Evolutionary conservation across 2,113 vertebrate genomes (phyloP).

Genomic region (Phalacrocorax brasilianus): DNA sequence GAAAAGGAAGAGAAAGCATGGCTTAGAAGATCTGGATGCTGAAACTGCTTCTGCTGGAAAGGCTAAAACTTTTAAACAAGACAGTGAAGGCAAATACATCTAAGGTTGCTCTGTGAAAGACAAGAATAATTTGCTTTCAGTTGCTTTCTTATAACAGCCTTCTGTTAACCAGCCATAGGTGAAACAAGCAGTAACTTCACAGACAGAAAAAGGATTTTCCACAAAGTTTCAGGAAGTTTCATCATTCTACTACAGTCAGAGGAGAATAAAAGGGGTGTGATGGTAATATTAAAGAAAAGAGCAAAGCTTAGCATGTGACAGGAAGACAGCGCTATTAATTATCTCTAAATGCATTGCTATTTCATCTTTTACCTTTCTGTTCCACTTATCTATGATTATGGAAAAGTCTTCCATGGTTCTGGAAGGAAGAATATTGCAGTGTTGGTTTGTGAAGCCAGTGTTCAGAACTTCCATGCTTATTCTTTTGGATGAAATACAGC

Average conservation of each 20-base stretch:
- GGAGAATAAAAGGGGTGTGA: not conserved
- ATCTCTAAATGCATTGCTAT: not conserved
- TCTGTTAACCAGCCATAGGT: not conserved
- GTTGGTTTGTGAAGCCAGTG: not conserved
- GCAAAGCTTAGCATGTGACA: not conserved
- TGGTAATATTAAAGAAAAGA: not conserved
- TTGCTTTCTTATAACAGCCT: not conserved
- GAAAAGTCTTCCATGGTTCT: not conserved
- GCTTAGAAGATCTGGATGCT: not conserved
- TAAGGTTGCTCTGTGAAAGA: not conserved
- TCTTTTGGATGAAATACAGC: not conserved
- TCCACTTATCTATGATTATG: not conserved
- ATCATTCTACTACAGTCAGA: not conserved
- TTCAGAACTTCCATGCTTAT: not conserved
- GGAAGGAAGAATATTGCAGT: not conserved
- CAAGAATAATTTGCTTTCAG: not conserved
- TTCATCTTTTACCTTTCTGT: not conserved
- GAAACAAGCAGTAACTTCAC: not conserved
- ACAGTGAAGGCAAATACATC: not conserved
- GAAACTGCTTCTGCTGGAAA: not conserved
- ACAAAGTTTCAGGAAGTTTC: not conserved
- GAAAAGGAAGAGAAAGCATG: not conserved
- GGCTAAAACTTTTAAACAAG: not conserved
- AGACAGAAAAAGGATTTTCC: not conserved
- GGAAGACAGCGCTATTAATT: not conserved